A percentile compares a stretch with the other conserved stretches of the same genome.
Conservation (phyloP, 1,140 invertebrate genomes). For the Lordiphosa clarofinis region DNA sequence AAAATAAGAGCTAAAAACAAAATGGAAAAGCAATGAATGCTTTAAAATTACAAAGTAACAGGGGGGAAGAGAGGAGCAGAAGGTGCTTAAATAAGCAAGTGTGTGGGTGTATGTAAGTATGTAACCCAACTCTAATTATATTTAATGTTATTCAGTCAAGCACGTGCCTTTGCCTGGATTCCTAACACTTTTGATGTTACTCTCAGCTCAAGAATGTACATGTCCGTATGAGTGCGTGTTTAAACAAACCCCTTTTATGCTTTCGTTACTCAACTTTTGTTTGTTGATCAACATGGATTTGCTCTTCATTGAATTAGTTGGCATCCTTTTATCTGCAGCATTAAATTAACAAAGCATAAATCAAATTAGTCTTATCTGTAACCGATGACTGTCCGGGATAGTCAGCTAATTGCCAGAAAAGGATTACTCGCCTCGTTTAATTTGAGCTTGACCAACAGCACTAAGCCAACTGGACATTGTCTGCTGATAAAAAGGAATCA, state of each 20-base stretch:
- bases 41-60: background rate
- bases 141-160: constrained; percentile 45
- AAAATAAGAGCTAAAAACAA: constrained; percentile 2
- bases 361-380: constrained; percentile 36
- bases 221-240: constrained; percentile 19
- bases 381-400: constrained; percentile 28
- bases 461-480: constrained; percentile 9
- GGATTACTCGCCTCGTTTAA: constrained; percentile 41
- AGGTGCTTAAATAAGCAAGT: constrained; percentile 11
- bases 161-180: constrained; percentile 11
- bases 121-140: constrained; percentile 48
- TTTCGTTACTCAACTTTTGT: constrained; percentile 26
- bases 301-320: constrained; percentile 8
- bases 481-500: constrained; percentile 19
- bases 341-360: constrained; percentile 48
- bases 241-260: constrained; percentile 38
- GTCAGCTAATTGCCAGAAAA: constrained; percentile 47
- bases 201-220: constrained; percentile 5
- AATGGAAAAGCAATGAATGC: constrained; percentile 6
- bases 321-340: constrained; percentile 13
- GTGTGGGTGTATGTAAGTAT: constrained; percentile 13
- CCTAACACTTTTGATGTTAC: too few species aligned
- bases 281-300: constrained; percentile 37
- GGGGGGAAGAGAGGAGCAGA: background rate
- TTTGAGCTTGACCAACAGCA: constrained; percentile 3